These are phyloP conservation scores for Xestobium rufovillosum DNA, from an alignment of 2,888 invertebrate species.

Conservation along the genomic window DNA sequence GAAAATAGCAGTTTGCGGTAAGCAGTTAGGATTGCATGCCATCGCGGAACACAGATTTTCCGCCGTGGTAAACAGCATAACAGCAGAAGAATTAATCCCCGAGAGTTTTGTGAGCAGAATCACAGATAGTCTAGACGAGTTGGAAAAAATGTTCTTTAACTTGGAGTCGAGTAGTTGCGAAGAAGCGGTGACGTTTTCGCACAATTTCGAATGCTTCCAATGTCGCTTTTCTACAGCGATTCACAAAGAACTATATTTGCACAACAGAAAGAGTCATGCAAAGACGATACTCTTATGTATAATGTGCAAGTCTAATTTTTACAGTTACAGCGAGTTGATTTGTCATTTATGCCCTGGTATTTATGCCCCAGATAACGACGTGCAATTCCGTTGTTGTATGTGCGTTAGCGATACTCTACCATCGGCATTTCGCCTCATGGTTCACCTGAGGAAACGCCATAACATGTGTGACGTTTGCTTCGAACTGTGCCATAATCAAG, in stretches of 20 bases:
- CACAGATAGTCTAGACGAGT: constrained; percentile 52
- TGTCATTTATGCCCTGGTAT: constrained; percentile 82
- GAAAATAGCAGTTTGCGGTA: constrained; percentile 77
- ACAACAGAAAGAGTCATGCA: constrained; percentile 80
- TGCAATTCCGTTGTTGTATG: constrained; percentile 74
- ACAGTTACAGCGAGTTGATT: constrained; percentile 77
- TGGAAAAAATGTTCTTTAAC: constrained; percentile 64
- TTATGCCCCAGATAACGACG: constrained; percentile 56
- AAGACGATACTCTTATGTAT: constrained; percentile 74
- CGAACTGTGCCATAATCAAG: constrained; percentile 72
- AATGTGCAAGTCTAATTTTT: constrained; percentile 83
- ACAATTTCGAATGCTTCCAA: constrained; percentile 78
- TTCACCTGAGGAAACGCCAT: constrained; percentile 76
- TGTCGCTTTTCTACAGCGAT: constrained; percentile 70
- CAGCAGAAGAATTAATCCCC: constrained; percentile 64
- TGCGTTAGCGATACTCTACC: constrained; percentile 70
- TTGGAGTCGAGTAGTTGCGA: constrained; percentile 59
- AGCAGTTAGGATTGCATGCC: constrained; percentile 71
- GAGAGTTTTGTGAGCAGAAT: constrained; percentile 63
- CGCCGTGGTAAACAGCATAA: constrained; percentile 70
- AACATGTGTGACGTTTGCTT: constrained; percentile 82
- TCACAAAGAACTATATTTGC: constrained; percentile 79
- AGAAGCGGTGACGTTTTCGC: constrained; percentile 53
- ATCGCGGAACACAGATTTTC: constrained; percentile 72
- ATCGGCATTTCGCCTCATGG: constrained; percentile 84